A percentile compares a stretch with the other conserved stretches of the same genome.
phyloP scores from a whole-genome alignment of 2,888 invertebrate genomes.

The Rhagium mordax region DNA sequence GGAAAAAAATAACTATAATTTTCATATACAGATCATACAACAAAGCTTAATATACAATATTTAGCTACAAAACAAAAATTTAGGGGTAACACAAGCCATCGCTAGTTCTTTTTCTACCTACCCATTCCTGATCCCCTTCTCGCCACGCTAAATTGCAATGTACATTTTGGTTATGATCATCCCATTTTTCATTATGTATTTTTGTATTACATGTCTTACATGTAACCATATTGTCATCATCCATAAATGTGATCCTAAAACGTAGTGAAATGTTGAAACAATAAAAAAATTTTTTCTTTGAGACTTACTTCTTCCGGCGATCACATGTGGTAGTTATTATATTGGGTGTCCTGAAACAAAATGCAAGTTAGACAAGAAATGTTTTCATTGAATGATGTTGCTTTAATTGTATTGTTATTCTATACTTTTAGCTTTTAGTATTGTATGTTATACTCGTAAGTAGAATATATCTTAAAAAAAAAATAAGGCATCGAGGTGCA shows the following conservation, averaged over 20 bases:
- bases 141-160: conserved; percentile 77
- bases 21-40: too few relatives aligned
- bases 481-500: too few relatives aligned
- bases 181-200: conserved; percentile 70
- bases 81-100: too few relatives aligned
- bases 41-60: not conserved
- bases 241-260: conserved; percentile 19
- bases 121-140: conserved; percentile 71
- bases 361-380: not conserved
- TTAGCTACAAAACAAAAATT: too few relatives aligned
- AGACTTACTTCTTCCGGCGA: conserved; percentile 1
- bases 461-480: too few relatives aligned
- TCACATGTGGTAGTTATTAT: not conserved
- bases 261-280: not conserved
- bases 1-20: too few relatives aligned
- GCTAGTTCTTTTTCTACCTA: conserved; percentile 59
- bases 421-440: too few relatives aligned
- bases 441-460: too few relatives aligned
- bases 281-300: not conserved
- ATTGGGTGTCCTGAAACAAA: conserved; percentile 6
- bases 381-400: too few relatives aligned
- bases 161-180: conserved; percentile 70
- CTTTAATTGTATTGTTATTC: too few relatives aligned
- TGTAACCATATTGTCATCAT: conserved; percentile 47
- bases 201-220: conserved; percentile 71